Base-by-base conservation (phyloP, 2,797 vertebrate species). In the Poecile montanus region DNA sequence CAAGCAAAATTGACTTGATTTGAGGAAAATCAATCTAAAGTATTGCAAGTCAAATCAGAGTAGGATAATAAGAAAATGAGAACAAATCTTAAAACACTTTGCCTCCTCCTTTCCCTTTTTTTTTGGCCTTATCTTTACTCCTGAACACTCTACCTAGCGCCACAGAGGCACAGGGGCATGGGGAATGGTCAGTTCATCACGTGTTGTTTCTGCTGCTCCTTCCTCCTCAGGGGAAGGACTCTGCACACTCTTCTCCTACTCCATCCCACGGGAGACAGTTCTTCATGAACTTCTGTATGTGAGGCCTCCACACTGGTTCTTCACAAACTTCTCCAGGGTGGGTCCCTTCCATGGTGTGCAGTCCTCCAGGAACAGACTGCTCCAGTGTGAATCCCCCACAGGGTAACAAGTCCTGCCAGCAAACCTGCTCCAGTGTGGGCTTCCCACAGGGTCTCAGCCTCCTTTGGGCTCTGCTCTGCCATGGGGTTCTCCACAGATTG, bases 141-240 rank as follows among this genome's bases (percentile, higher is more conserved):
- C 3, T 15, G 9, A 70, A 30, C 68, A 63, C 34, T 53, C 34
- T 2, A 25, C 27, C 13, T 34, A 34, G 6, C 3, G 8, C 4
- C 1, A 10, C 8, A 23, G 9, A 2, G 5, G 15, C 4, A 1
- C 8, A 73, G 23, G 30, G 12, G 14, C 6, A 29, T 6, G 7
- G 10, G 3, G 45, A 78, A 67, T 6, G 11, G 15, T 27, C 54
- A 42, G 9, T 17, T 48, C 15, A 29, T 25, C 50, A 13, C 7
- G 19, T 1, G 2, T 1, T 25, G 22, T 18, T 34, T 17, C 32
- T 82, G 56, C 20, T 38, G 16, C 23, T 73, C 30, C 56, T 25
- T 73, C 34, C 18, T 68, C 27, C 25, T 38, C 10, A 8, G 8
- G 2, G 5, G 30, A 15, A 53, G 10, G 56, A 58, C 40, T 62